Conservation (phyloP, 2,888 invertebrate genomes). For the Cantharis flavilabris region DNA sequence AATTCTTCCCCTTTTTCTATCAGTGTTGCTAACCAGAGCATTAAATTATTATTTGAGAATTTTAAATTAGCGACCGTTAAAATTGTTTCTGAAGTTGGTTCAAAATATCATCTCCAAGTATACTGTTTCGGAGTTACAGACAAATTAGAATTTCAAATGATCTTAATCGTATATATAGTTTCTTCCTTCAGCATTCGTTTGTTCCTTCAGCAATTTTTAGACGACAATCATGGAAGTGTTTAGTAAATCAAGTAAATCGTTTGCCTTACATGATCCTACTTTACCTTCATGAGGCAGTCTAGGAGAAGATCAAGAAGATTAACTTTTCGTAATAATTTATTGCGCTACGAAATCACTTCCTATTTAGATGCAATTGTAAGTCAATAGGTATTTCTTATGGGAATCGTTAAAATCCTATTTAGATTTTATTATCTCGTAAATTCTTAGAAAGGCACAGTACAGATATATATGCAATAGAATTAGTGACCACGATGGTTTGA, state of each 20-base stretch:
- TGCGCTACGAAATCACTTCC: not conserved
- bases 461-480: not conserved
- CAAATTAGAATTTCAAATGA: no score
- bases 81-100: not conserved
- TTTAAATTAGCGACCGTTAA: not conserved
- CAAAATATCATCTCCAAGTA: no score
- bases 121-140: no score
- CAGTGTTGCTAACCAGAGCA: not conserved
- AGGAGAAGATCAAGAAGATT: not conserved
- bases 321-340: not conserved
- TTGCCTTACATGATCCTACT: not conserved
- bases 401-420: not conserved
- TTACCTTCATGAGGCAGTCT: not conserved
- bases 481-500: not conserved
- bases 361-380: not conserved
- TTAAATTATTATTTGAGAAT: not conserved
- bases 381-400: not conserved
- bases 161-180: no score
- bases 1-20: not conserved
- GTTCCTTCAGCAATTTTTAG: not conserved
- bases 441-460: not conserved
- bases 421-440: not conserved
- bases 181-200: not conserved
- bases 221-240: not conserved
- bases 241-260: not conserved